Conservation (phyloP, 2,113 vertebrate genomes). For the Ictidomys tridecemlineatus region DNA sequence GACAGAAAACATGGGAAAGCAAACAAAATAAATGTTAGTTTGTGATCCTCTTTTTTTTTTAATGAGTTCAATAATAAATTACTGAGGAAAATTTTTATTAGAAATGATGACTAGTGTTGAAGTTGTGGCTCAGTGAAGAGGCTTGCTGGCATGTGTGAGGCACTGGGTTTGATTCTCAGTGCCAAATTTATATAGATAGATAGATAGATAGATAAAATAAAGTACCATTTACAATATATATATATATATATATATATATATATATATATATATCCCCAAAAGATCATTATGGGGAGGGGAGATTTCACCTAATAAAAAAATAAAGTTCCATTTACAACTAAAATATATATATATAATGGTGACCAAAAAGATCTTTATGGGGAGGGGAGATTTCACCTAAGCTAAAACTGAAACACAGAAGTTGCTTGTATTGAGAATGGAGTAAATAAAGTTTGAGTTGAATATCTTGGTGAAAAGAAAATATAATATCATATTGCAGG, state of each 20-base stretch:
- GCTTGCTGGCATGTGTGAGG: no score
- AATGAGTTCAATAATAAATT: neutral
- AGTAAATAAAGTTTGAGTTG: neutral
- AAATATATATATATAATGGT: neutral
- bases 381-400: neutral
- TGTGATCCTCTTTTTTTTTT: neutral
- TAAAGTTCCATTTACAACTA: no score
- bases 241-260: no score
- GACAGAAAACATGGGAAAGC: neutral
- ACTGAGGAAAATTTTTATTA: neutral
- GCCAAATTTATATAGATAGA: no score
- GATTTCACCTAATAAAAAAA: no score
- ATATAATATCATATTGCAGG: neutral
- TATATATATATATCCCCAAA: no score
- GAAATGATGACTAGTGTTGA: neutral
- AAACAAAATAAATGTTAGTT: neutral
- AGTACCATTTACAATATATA: no score
- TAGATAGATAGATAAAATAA: no score
- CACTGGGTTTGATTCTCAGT: no score
- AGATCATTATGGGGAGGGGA: no score
- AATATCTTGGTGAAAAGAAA: neutral
- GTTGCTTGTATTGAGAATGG: neutral
- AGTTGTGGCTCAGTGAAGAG: no score
- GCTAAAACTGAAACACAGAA: neutral
- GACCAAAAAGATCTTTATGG: neutral